A percentile compares a stretch with the other conserved stretches of the same genome.
phyloP scores from a whole-genome alignment of 2,113 vertebrate genomes.

The Leptobrachium leishanense region DNA sequence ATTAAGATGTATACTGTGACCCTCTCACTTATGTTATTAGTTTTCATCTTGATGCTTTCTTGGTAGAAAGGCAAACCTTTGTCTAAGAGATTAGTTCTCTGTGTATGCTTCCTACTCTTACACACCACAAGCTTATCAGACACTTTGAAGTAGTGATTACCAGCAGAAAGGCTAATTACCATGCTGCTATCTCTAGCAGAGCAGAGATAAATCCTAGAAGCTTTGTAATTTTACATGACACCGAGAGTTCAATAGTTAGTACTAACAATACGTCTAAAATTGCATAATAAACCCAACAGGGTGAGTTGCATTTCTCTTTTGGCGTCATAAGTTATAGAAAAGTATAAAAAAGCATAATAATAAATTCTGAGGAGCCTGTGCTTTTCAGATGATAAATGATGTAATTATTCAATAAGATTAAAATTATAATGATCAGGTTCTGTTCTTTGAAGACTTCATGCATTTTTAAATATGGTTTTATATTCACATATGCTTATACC shows the following conservation, averaged over 20 bases:
- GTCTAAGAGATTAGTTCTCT: slow-evolving; percentile 38
- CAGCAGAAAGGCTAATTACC: slow-evolving; percentile 49
- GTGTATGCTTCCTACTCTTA: slow-evolving; percentile 1
- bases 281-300: slow-evolving; percentile 19
- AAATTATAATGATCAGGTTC: neutral
- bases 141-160: slow-evolving; percentile 48
- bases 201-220: slow-evolving; percentile 26
- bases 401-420: slow-evolving; percentile 1
- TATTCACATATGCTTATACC: neutral
- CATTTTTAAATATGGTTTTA: neutral
- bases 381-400: neutral
- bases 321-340: neutral
- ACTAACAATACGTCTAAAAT: slow-evolving; percentile 48
- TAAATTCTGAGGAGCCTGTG: neutral
- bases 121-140: slow-evolving; percentile 33
- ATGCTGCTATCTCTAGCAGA: slow-evolving; percentile 37
- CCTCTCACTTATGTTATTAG: neutral
- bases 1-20: slow-evolving; percentile 39
- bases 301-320: slow-evolving; percentile 1
- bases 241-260: slow-evolving; percentile 40
- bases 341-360: neutral
- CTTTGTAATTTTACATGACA: slow-evolving; percentile 41
- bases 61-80: neutral
- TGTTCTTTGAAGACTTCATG: neutral
- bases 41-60: slow-evolving; percentile 8